These are phyloP conservation scores for Malacosoma neustria DNA, from an alignment of 2,888 invertebrate species.

Conservation along the genomic window DNA sequence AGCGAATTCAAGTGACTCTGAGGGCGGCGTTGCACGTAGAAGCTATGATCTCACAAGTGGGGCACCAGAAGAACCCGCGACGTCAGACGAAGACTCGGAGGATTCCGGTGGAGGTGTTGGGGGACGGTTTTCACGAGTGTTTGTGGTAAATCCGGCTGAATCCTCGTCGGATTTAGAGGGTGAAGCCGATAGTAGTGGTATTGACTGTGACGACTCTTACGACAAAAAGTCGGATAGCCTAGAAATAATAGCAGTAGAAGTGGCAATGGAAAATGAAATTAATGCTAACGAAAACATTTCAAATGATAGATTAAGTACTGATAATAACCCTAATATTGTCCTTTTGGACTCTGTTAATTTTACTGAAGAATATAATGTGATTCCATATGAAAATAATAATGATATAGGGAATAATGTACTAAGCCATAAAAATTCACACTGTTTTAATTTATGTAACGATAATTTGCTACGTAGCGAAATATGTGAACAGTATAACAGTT, in stretches of 20 bases:
- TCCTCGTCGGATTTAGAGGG: slow-evolving; percentile 77
- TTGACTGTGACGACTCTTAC: slow-evolving; percentile 79
- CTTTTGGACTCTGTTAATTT: slow-evolving; percentile 53
- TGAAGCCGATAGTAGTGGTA: slow-evolving; percentile 75
- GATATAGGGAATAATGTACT: slow-evolving; percentile 34
- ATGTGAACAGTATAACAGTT: slow-evolving; percentile 60
- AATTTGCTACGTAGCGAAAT: slow-evolving; percentile 67
- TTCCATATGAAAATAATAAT: slow-evolving; percentile 35
- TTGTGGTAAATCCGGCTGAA: slow-evolving; percentile 78
- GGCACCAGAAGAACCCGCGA: slow-evolving; percentile 60
- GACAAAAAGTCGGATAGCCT: slow-evolving; percentile 61
- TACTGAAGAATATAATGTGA: slow-evolving; percentile 44
- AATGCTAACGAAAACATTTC: slow-evolving; percentile 27
- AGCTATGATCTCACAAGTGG: slow-evolving; percentile 63
- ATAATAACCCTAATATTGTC: slow-evolving; percentile 37
- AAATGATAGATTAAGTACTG: slow-evolving; percentile 28
- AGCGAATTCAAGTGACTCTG: slow-evolving; percentile 58
- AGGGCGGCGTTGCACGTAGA: slow-evolving; percentile 49
- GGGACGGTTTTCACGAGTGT: slow-evolving; percentile 77
- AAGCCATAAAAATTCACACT: slow-evolving; percentile 28
- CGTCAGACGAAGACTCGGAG: slow-evolving; percentile 66
- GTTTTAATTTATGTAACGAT: slow-evolving; percentile 52
- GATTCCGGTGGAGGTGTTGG: slow-evolving; percentile 74
- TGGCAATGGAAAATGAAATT: slow-evolving; percentile 35
- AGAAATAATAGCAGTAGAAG: slow-evolving; percentile 48